Evolutionary conservation across 2,113 vertebrate species (phyloP).

Genomic region (Scophthalmus maximus): DNA sequence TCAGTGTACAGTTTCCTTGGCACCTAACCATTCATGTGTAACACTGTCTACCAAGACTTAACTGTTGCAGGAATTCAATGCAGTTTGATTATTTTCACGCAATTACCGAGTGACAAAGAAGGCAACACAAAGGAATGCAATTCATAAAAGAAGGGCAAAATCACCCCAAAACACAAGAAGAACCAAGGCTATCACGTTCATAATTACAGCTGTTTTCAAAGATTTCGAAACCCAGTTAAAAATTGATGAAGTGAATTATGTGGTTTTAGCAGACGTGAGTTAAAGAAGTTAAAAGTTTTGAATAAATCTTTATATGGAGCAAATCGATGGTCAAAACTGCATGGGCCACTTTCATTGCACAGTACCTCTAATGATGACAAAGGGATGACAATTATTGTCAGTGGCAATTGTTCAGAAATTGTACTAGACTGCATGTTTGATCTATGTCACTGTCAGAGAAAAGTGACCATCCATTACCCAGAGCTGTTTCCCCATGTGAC

Average conservation of each 20-base stretch:
- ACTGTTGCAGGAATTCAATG: slow-evolving; percentile 14
- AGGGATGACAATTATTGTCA: neutral
- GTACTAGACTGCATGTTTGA: neutral
- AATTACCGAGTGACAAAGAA: neutral
- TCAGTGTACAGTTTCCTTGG: neutral
- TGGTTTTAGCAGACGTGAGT: slow-evolving; percentile 7
- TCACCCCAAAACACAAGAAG: no score
- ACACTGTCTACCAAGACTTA: neutral
- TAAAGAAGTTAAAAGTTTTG: neutral
- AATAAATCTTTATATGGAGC: neutral
- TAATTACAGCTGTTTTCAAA: neutral
- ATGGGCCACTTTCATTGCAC: neutral
- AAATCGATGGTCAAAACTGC: neutral
- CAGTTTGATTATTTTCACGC: slow-evolving; percentile 25
- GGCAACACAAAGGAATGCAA: neutral
- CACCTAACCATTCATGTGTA: slow-evolving; percentile 12
- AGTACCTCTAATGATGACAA: no score
- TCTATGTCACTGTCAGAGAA: neutral
- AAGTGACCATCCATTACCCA: neutral
- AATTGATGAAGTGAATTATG: neutral
- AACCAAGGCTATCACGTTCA: neutral
- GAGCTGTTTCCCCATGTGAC: neutral
- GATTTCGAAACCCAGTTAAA: neutral
- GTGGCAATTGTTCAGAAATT: neutral
- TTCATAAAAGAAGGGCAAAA: neutral